Percentiles rank a stretch among this genome's conserved stretches.
Conservation (phyloP, 1,140 invertebrate species). For the Brachystomella parvula region DNA sequence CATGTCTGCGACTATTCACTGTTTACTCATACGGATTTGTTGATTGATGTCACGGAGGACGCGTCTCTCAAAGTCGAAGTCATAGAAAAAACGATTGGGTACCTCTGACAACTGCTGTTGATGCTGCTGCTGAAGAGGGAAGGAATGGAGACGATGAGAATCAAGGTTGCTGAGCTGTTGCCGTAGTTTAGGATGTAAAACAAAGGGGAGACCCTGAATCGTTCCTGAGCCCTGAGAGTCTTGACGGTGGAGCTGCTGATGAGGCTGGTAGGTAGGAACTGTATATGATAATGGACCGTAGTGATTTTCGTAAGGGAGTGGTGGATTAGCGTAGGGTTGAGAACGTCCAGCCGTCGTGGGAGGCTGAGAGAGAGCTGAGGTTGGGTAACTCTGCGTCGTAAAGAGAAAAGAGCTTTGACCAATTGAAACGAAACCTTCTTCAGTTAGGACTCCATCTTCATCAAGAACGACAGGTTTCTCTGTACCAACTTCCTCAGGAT, state of each 20-base stretch:
- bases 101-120: no score
- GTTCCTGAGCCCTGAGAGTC: background rate
- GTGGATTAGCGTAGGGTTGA: background rate
- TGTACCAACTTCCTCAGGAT: background rate
- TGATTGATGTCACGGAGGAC: slow-evolving; percentile 24
- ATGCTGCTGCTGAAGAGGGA: background rate
- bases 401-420: slow-evolving; percentile 28
- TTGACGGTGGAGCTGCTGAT: background rate
- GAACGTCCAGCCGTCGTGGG: background rate
- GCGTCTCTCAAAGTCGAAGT: slow-evolving; percentile 29
- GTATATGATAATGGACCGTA: background rate
- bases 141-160: background rate
- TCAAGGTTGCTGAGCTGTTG: background rate
- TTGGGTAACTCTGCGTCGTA: background rate
- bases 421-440: slow-evolving; percentile 29
- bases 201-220: slow-evolving; percentile 16
- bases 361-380: background rate
- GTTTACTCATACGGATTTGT: no score
- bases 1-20: no score
- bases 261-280: no score
- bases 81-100: slow-evolving; percentile 20
- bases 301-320: background rate
- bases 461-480: slow-evolving; percentile 6
- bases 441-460: slow-evolving; percentile 20
- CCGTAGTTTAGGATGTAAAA: slow-evolving; percentile 15